Evolutionary conservation across 2,113 vertebrate genomes (phyloP), one percentile per base, ranked within the genome.

Genomic region (Paratilapia polleni): DNA sequence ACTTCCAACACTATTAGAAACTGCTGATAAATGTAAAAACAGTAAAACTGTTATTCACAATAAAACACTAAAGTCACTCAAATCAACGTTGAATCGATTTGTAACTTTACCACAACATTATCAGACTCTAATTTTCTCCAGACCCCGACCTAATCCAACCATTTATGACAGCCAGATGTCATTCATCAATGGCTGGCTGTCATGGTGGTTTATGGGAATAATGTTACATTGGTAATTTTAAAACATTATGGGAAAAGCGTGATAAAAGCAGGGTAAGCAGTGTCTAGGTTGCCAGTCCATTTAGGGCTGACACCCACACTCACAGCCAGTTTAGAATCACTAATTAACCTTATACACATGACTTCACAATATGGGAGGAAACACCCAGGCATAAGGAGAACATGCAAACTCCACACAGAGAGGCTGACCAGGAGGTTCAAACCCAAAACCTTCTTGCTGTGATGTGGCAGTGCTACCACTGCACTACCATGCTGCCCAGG

Each of bases 311-410:
- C 66, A 73, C 43, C 47, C 47, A 73, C 47, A 73, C 17, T 52
- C 17, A 6, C 43, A 70, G 11, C 24, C 66, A 73, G 52, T 73
- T 52, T 52, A 52, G 47, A 73, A 31, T 75, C 68, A 74, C 64
- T 41, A 49, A 8, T 68, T 49, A 68, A 68, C 63, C 38, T 68
- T 49, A 49, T 28, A 49, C 66, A 70, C 43, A 70, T 49, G 26
- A 70, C 64, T 49, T 70, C 64, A 49, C 64, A 70, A 41, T 28
- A 22, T 49, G 64, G 64, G 64, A 70, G 41, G 66, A 47, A 73
- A 73, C 43, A 73, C 6, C 10, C 66, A 8, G 24, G 24, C 6
- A 1, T 14, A 52, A 15, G 22, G 41, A 49, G 26, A 47, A 19
- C 47, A 4, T 8, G 26, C 26, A 73, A 19, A 73, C 7, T 54